A percentile compares a stretch with the other conserved stretches of the same genome.
Conservation (phyloP, 2,113 vertebrate species). For the Hippocampus mohnikei region DNA sequence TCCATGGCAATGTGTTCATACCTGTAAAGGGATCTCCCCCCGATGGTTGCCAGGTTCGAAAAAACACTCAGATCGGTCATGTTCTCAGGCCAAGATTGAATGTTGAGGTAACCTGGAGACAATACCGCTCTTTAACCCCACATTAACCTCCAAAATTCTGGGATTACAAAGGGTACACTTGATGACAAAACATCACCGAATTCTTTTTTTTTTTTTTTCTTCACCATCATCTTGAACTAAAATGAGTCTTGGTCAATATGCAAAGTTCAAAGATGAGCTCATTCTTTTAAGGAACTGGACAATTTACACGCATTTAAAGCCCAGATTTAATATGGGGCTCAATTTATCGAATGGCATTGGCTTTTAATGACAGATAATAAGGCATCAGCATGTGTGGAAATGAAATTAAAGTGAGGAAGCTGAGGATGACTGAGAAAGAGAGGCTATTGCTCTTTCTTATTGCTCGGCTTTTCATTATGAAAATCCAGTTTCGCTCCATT, state of each 20-base stretch:
- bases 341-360: constrained; percentile 53
- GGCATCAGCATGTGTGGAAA: constrained; percentile 43
- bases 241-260: constrained; percentile 1
- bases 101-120: constrained; percentile 90
- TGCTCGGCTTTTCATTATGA: constrained; percentile 72
- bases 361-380: constrained; percentile 65
- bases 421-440: constrained; percentile 36
- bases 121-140: neutral
- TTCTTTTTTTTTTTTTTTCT: neutral
- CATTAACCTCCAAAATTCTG: neutral
- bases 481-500: constrained; percentile 73
- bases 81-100: constrained; percentile 96
- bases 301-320: constrained; percentile 60
- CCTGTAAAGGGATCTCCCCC: constrained; percentile 92
- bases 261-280: constrained; percentile 32
- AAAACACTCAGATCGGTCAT: constrained; percentile 97
- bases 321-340: constrained; percentile 48
- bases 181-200: neutral
- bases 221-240: neutral
- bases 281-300: constrained; percentile 42
- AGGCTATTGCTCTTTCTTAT: constrained; percentile 69
- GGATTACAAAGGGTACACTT: neutral
- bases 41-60: constrained; percentile 91
- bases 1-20: constrained; percentile 42
- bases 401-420: constrained; percentile 47